phyloP scores from a whole-genome alignment of 2,797 vertebrate species.

The Falco rusticolus region DNA sequence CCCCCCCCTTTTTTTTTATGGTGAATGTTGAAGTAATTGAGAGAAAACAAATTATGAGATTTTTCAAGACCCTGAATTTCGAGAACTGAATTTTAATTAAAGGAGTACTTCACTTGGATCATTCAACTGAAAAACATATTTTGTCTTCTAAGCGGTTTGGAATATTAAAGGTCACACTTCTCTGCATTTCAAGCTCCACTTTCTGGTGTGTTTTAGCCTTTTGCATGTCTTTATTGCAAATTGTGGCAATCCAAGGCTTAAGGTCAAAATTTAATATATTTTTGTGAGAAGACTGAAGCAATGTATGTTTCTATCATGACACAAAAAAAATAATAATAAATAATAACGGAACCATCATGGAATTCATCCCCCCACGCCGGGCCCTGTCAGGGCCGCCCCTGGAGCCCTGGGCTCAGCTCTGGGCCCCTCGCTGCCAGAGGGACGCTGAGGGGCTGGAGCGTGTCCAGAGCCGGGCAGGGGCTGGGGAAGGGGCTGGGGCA shows the following conservation, averaged over 20 bases:
- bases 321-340: not conserved
- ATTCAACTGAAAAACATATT: not conserved
- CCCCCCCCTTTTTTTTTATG: not conserved
- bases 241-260: not conserved
- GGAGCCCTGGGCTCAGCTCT: not conserved
- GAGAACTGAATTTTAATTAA: not conserved
- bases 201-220: not conserved
- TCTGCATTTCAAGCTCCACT: not conserved
- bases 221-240: not conserved
- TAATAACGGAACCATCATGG: not conserved
- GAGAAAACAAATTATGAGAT: not conserved
- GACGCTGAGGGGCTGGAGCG: not conserved
- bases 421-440: not conserved
- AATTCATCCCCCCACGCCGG: fast-evolving
- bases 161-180: not conserved
- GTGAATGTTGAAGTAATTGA: not conserved
- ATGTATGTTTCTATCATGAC: not conserved
- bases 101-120: not conserved
- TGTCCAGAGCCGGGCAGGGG: too few relatives aligned
- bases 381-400: not conserved
- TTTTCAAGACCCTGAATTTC: not conserved
- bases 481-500: too few relatives aligned
- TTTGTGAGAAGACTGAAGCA: not conserved
- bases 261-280: not conserved
- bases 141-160: not conserved